phyloP scores from a whole-genome alignment of 2,113 vertebrate species.

The Lampris incognitus region DNA sequence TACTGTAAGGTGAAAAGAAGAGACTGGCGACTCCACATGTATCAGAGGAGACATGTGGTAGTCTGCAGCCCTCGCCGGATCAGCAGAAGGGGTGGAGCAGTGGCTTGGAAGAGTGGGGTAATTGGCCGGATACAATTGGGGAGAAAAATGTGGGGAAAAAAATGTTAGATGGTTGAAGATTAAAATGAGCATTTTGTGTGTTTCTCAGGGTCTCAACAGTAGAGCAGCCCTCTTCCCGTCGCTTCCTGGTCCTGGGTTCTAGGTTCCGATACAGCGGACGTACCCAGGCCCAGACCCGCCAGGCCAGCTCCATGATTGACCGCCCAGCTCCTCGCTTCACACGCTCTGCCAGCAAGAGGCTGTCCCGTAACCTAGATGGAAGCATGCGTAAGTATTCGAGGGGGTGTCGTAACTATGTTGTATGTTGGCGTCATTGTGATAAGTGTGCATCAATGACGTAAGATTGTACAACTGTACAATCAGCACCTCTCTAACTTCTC shows the following conservation, averaged over 20 bases:
- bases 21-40: no score
- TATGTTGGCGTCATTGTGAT: neutral
- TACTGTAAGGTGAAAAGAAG: no score
- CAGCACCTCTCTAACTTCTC: slow-evolving; percentile 33
- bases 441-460: neutral
- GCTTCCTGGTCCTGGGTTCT: slow-evolving; percentile 90
- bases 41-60: no score
- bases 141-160: no score
- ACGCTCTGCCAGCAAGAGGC: slow-evolving; percentile 92
- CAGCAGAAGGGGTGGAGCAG: no score
- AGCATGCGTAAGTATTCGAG: slow-evolving; percentile 77
- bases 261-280: slow-evolving; percentile 95
- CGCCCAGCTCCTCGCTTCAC: slow-evolving; percentile 91
- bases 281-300: slow-evolving; percentile 93
- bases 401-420: neutral
- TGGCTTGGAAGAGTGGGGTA: no score
- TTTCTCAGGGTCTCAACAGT: slow-evolving; percentile 87
- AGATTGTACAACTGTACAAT: neutral
- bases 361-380: slow-evolving; percentile 91
- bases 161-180: neutral
- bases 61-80: no score
- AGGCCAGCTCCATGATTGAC: slow-evolving; percentile 93
- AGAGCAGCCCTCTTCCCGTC: slow-evolving; percentile 89
- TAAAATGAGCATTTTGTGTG: neutral
- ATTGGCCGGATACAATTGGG: no score